Base-by-base conservation (phyloP, 2,888 invertebrate genomes). In the Papilio protenor region DNA sequence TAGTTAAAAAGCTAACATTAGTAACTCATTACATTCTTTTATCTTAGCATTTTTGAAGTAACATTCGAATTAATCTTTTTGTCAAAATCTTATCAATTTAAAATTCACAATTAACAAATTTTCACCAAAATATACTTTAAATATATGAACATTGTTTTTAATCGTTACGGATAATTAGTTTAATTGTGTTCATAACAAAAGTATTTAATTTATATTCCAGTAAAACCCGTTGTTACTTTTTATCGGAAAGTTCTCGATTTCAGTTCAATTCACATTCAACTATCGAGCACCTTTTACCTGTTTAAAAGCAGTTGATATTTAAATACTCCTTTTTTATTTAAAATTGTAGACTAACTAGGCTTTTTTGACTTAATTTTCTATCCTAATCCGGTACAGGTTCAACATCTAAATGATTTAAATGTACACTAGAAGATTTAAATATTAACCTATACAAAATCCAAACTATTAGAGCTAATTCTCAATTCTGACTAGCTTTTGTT, bases 111-210 rank as follows among this genome's bases (percentile, higher is more conserved):
- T 64, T 33, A 64, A 12, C 6, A 14, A 61, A 23, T 14, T 64
- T 8, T 14, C 66, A 14, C 40, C 40, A 40, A 66, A 40, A 66
- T 40, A n/a, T 8, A 64, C 21, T 8, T 40, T 40, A 40, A 40
- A 64, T 27, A 4, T 18, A n/a, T 40, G 27, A 18, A 33, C 27
- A 33, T 66, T 66, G 33, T 45, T 66, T 66, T 11, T 11, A n/a
- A 66, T 66, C n/a, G 40, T 66, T 66, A 66, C 66, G 45, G 45
- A 5, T 66, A 21, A 66, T 66, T 66, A 45, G 66, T 45, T 45
- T 64, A 33, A 64, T 64, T 66, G 66, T 66, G n/a, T 21, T 12
- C 45, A 45, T 45, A 40, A n/a, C 66, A 45, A 69, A n/a, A 69
- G 10, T 66, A 40, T 18, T 45, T 69, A 33, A 64, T 61, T 61